A percentile compares a stretch with the other conserved stretches of the same genome.
These are phyloP conservation scores for Balearica regulorum DNA, from an alignment of 2,797 vertebrate genomes.

Conservation along the genomic window DNA sequence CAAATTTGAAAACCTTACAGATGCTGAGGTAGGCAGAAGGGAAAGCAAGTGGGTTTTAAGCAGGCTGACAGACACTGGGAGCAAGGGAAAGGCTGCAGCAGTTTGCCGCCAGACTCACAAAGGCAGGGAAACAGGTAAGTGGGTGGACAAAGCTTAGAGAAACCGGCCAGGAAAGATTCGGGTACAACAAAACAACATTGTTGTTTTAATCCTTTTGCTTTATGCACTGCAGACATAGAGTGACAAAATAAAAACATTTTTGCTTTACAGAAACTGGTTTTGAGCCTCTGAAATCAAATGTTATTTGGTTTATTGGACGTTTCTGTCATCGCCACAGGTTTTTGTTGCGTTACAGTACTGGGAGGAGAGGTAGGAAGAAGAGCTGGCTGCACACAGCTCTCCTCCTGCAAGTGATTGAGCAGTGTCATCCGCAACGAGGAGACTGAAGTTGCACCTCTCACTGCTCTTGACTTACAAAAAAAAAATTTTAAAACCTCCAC, in stretches of 20 bases:
- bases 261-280: background rate
- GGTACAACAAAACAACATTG: background rate
- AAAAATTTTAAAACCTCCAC: background rate
- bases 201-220: background rate
- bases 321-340: background rate
- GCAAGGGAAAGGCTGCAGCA: background rate
- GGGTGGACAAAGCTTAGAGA: background rate
- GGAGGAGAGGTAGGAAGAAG: background rate
- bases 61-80: background rate
- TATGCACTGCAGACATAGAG: background rate
- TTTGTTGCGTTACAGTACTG: background rate
- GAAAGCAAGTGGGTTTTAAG: background rate
- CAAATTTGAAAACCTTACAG: background rate
- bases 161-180: background rate
- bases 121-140: background rate
- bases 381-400: background rate
- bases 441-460: background rate
- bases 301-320: background rate
- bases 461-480: background rate
- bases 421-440: background rate
- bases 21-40: background rate
- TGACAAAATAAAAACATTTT: background rate
- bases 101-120: background rate
- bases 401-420: background rate
- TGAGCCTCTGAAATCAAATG: background rate